Evolutionary conservation across 1,140 invertebrate species (phyloP).

Genomic region (Sinella curviseta): DNA sequence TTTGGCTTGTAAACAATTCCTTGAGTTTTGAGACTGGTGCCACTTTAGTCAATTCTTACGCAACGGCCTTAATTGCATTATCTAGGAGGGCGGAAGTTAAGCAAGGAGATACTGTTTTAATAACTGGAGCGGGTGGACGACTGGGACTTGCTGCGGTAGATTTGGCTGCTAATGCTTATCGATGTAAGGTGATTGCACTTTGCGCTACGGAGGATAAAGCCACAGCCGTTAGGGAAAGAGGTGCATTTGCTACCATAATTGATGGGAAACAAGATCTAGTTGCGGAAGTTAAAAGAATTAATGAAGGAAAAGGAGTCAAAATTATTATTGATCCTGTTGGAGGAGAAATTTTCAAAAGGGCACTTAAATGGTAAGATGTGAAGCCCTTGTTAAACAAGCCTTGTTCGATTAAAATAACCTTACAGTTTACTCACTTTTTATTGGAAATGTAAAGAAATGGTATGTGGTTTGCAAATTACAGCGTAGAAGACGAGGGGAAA

Average conservation of each 20-base stretch:
- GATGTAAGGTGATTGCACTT: slow-evolving; percentile 63
- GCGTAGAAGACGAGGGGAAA: slow-evolving; percentile 59
- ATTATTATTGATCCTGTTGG: slow-evolving; percentile 63
- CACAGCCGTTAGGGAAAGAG: slow-evolving; percentile 60
- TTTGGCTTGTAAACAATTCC: slow-evolving; percentile 60
- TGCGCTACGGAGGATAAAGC: slow-evolving; percentile 62
- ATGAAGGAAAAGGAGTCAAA: slow-evolving; percentile 60
- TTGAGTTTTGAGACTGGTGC: slow-evolving; percentile 58
- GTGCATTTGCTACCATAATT: slow-evolving; percentile 63
- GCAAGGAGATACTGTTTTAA: slow-evolving; percentile 59
- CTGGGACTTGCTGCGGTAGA: slow-evolving; percentile 65
- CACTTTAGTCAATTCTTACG: slow-evolving; percentile 61
- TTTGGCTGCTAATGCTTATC: slow-evolving; percentile 63
- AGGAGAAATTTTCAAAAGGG: slow-evolving; percentile 61
- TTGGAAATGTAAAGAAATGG: background rate
- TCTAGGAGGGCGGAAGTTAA: slow-evolving; percentile 59
- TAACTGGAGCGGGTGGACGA: slow-evolving; percentile 61
- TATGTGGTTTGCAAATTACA: slow-evolving; percentile 41
- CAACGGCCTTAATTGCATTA: slow-evolving; percentile 62
- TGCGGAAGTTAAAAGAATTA: slow-evolving; percentile 60
- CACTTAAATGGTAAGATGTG: slow-evolving; percentile 59
- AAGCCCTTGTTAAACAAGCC: slow-evolving; percentile 25
- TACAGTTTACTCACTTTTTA: slow-evolving; percentile 19
- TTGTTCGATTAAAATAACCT: background rate
- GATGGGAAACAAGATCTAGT: slow-evolving; percentile 60